A percentile compares a stretch with the other conserved stretches of the same genome.
phyloP scores from a whole-genome alignment of 2,888 invertebrate genomes.

The Pyrrhia umbra region DNA sequence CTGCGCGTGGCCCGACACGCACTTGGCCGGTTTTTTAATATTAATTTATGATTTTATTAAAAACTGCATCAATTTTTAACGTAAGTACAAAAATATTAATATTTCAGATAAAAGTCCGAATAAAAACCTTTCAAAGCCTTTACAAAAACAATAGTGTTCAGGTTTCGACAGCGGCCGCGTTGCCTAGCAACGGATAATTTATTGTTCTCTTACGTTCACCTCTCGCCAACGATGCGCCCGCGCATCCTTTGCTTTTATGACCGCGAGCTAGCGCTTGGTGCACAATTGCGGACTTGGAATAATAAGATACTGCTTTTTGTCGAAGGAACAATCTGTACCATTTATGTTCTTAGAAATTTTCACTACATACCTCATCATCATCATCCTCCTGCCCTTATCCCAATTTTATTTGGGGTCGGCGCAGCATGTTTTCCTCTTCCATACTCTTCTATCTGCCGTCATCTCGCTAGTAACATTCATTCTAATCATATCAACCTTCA shows the following conservation, averaged over 20 bases:
- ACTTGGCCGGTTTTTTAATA: too few relatives aligned
- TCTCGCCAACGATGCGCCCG: conserved; percentile 59
- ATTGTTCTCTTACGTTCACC: conserved; percentile 66
- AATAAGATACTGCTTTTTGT: conserved; percentile 7
- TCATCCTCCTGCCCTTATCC: too few relatives aligned
- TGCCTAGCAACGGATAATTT: conserved; percentile 66
- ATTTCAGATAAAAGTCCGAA: conserved; percentile 6
- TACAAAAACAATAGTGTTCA: conserved; percentile 54
- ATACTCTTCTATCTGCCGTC: too few relatives aligned
- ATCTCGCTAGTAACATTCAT: too few relatives aligned
- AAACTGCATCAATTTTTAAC: too few relatives aligned
- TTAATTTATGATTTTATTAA: too few relatives aligned
- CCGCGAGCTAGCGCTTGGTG: conserved; percentile 53
- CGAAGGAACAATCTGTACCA: neutral
- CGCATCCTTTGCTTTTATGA: conserved; percentile 66
- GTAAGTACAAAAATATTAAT: neutral
- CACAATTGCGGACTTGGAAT: conserved; percentile 45
- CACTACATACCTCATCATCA: too few relatives aligned
- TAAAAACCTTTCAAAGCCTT: conserved; percentile 13
- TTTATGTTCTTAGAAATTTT: neutral
- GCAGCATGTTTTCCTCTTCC: too few relatives aligned
- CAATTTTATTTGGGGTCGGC: too few relatives aligned
- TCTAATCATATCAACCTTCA: too few relatives aligned
- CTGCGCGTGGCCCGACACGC: too few relatives aligned
- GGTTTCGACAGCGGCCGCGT: conserved; percentile 44